phyloP scores from a whole-genome alignment of 2,888 invertebrate species.

The Lepidocyrtoides sp. region DNA sequence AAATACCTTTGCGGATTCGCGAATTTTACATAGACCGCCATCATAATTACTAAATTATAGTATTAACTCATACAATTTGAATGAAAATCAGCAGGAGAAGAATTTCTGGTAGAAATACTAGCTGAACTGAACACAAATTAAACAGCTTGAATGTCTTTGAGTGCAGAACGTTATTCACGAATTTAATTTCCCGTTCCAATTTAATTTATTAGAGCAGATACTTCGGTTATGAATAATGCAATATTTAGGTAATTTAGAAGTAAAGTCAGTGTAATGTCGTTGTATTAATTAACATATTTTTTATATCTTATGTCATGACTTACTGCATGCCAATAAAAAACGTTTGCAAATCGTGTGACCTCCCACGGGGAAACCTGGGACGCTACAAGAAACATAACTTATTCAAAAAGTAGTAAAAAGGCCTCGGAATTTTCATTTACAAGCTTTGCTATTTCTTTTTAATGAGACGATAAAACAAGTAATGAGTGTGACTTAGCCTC shows the following conservation, averaged over 20 bases:
- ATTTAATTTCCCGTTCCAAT: not conserved
- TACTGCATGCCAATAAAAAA: constrained; percentile 12
- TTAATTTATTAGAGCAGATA: not conserved
- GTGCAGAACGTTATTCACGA: not conserved
- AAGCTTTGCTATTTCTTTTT: not conserved
- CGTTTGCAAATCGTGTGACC: constrained; percentile 43
- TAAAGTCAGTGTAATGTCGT: not conserved
- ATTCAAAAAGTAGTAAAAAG: not conserved
- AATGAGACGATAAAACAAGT: not conserved
- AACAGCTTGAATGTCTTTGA: too few relatives aligned
- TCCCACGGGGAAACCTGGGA: constrained; percentile 32
- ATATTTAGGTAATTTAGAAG: not conserved
- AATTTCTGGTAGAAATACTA: too few relatives aligned
- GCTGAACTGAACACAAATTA: too few relatives aligned
- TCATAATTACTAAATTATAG: too few relatives aligned
- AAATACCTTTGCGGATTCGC: too few relatives aligned
- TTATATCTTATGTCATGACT: not conserved
- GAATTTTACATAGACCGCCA: too few relatives aligned
- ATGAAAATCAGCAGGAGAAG: too few relatives aligned
- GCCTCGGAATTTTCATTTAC: not conserved
- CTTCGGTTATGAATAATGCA: not conserved
- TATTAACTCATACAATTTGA: too few relatives aligned
- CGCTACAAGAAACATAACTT: not conserved
- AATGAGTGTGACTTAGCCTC: not conserved
- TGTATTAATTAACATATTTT: constrained; percentile 13